Evolutionary conservation across 2,888 invertebrate species (phyloP).

Genomic region (Clitarchus hookeri): DNA sequence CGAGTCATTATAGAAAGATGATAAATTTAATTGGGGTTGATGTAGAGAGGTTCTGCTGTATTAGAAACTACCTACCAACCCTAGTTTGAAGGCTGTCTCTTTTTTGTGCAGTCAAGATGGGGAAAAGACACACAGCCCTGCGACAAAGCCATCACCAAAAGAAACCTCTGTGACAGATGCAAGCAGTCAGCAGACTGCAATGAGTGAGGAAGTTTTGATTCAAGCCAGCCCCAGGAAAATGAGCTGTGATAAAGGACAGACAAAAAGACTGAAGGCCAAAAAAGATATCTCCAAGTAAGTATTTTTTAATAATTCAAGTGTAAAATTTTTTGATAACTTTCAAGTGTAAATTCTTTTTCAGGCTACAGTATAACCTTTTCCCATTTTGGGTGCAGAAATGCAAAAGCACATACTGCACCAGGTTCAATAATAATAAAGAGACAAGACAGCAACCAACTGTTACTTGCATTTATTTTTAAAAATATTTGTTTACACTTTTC

Average conservation of each 20-base stretch:
- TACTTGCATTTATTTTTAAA: conserved; percentile 27
- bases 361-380: too few relatives aligned
- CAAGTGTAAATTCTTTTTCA: too few relatives aligned
- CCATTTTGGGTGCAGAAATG: too few relatives aligned
- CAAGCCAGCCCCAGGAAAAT: conserved; percentile 30
- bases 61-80: too few relatives aligned
- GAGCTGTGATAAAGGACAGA: conserved; percentile 50
- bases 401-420: background rate
- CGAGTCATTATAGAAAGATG: too few relatives aligned
- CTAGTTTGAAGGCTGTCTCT: too few relatives aligned
- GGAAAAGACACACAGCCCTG: background rate
- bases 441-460: too few relatives aligned
- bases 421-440: conserved; percentile 18
- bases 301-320: conserved; percentile 19
- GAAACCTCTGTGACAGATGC: conserved; percentile 7
- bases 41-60: too few relatives aligned
- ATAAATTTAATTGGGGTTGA: too few relatives aligned
- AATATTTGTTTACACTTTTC: conserved; percentile 9
- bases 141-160: background rate
- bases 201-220: conserved; percentile 15
- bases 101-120: too few relatives aligned
- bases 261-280: conserved; percentile 54
- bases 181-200: conserved; percentile 32
- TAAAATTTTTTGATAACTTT: conserved; percentile 4
- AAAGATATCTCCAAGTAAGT: conserved; percentile 55